phyloP scores from a whole-genome alignment of 2,113 vertebrate species.

The Myotis brandtii region DNA sequence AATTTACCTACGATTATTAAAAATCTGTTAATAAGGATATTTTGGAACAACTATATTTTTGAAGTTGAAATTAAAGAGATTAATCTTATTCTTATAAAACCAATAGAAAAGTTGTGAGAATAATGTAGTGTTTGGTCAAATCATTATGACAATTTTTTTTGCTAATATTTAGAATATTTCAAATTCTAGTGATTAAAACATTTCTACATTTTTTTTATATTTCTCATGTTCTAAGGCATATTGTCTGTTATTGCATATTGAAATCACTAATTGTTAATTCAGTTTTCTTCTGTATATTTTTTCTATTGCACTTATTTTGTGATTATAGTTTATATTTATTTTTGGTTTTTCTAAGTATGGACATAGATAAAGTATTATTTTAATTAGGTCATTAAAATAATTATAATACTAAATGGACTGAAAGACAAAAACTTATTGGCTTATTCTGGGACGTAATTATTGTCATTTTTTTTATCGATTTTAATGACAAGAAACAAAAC shows the following conservation, averaged over 20 bases:
- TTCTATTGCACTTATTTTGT: conserved; percentile 53
- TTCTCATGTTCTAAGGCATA: neutral
- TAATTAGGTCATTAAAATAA: neutral
- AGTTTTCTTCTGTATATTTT: conserved; percentile 25
- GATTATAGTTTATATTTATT: conserved; percentile 17
- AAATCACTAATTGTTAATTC: neutral
- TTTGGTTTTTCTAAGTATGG: neutral
- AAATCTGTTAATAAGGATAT: neutral
- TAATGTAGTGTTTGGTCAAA: neutral
- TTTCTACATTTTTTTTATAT: neutral
- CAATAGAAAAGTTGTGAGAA: neutral
- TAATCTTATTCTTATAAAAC: conserved; percentile 26
- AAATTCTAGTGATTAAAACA: neutral
- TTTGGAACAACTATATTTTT: neutral
- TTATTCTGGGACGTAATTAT: neutral
- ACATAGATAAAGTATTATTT: neutral
- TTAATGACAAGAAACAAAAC: neutral
- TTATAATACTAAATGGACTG: neutral
- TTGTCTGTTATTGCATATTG: neutral
- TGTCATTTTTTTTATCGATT: neutral
- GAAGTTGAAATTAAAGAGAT: conserved; percentile 17
- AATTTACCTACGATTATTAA: neutral
- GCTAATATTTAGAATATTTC: conserved; percentile 20
- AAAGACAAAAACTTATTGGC: neutral
- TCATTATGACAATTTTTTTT: neutral